These are phyloP conservation scores for Blastomussa wellsi DNA, from an alignment of 92 coral and sea anemone genomes.

Conservation along the genomic window DNA sequence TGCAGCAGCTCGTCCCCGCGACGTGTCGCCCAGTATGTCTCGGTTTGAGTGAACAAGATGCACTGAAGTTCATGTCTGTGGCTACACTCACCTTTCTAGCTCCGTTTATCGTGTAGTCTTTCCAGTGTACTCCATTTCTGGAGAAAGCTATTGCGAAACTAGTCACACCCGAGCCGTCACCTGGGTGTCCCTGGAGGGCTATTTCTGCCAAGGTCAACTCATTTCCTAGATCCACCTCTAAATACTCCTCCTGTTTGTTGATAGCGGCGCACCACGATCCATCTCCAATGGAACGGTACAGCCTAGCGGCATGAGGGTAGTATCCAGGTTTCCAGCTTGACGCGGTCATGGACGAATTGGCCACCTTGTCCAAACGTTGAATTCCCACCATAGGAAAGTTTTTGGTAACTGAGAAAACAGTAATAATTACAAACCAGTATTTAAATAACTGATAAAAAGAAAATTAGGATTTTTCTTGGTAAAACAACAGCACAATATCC, in stretches of 20 bases:
- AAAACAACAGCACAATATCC: no score
- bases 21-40: no score
- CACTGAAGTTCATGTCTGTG: neutral
- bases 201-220: constrained; percentile 39
- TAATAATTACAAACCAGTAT: neutral
- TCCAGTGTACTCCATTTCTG: constrained; percentile 14
- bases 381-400: neutral
- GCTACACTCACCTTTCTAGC: neutral
- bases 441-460: no score
- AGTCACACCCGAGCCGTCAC: constrained; percentile 12
- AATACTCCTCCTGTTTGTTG: constrained; percentile 20
- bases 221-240: constrained; percentile 41
- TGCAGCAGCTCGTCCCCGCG: no score
- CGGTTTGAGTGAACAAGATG: neutral
- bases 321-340: constrained; percentile 39
- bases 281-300: constrained; percentile 1
- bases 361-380: neutral
- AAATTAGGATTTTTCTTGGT: no score
- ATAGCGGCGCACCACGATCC: constrained; percentile 42
- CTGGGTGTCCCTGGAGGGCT: constrained; percentile 40
- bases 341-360: constrained; percentile 46
- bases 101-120: neutral
- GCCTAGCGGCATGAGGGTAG: constrained; percentile 36
- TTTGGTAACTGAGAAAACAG: neutral
- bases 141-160: constrained; percentile 1